Percentiles rank a stretch among this genome's conserved stretches.
phyloP scores from a whole-genome alignment of 2,888 invertebrate species.

The Cecidostiba fungosa region DNA sequence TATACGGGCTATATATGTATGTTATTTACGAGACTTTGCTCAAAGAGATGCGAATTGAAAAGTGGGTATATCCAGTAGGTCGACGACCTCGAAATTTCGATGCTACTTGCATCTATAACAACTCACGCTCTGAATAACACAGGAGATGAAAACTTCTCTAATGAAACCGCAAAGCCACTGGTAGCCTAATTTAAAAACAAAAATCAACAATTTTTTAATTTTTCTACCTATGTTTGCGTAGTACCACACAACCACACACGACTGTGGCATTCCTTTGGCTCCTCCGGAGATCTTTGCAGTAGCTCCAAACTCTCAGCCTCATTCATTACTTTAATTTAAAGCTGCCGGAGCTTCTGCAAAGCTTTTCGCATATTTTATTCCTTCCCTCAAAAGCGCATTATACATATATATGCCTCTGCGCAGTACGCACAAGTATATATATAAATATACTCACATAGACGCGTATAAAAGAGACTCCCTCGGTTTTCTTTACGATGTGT shows the following conservation, averaged over 20 bases:
- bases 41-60: not conserved
- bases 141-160: not conserved
- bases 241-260: not conserved
- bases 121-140: not conserved
- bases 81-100: not conserved
- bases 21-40: not conserved
- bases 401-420: not conserved
- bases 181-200: not conserved
- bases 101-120: not conserved
- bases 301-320: not conserved
- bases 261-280: not conserved
- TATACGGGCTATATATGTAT: not conserved
- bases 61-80: not conserved
- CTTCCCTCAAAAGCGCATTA: not conserved
- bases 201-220: not conserved
- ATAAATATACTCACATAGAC: not conserved
- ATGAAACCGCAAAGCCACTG: not conserved
- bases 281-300: not conserved
- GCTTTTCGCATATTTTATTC: constrained; percentile 2
- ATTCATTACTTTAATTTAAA: constrained; percentile 12
- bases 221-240: not conserved
- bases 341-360: not conserved
- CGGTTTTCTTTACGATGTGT: not conserved
- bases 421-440: too few species aligned
- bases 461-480: not conserved